Percentiles rank a stretch among this genome's conserved stretches.
Evolutionary conservation across 2,797 vertebrate genomes (phyloP).

Genomic region (Syndactyla subalaris): DNA sequence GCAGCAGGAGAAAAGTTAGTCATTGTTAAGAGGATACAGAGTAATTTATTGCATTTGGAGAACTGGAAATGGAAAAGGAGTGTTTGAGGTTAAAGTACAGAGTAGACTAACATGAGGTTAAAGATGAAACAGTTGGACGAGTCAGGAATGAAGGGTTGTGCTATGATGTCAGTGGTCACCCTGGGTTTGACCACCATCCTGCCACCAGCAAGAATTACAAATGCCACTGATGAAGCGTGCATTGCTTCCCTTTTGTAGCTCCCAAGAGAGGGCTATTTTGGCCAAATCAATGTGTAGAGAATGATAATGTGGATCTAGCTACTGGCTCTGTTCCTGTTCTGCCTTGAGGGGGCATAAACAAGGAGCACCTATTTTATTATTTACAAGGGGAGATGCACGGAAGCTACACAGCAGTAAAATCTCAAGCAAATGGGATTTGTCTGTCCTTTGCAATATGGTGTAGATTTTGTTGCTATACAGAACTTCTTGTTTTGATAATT

Average conservation of each 20-base stretch:
- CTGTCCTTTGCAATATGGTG: fast-evolving
- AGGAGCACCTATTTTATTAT: background rate
- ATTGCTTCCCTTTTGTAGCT: background rate
- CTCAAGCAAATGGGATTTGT: background rate
- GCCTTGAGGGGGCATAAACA: background rate
- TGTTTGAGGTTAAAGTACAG: background rate
- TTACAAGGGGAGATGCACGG: background rate
- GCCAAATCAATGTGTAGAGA: fast-evolving
- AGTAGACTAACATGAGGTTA: background rate
- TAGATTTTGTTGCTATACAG: background rate
- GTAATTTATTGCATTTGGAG: background rate
- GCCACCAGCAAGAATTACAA: too few relatives aligned
- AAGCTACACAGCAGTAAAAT: background rate
- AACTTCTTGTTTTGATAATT: background rate
- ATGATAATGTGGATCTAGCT: background rate
- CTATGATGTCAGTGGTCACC: background rate
- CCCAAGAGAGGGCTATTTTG: background rate
- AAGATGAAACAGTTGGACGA: background rate
- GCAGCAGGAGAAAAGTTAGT: background rate
- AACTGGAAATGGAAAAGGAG: background rate
- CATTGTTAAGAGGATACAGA: background rate
- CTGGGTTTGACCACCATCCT: background rate
- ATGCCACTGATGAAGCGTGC: fast-evolving
- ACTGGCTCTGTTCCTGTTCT: background rate
- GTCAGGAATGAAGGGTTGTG: background rate